These are phyloP conservation scores for Orientallactaga sibirica DNA, from an alignment of 2,797 vertebrate genomes.

Conservation along the genomic window DNA sequence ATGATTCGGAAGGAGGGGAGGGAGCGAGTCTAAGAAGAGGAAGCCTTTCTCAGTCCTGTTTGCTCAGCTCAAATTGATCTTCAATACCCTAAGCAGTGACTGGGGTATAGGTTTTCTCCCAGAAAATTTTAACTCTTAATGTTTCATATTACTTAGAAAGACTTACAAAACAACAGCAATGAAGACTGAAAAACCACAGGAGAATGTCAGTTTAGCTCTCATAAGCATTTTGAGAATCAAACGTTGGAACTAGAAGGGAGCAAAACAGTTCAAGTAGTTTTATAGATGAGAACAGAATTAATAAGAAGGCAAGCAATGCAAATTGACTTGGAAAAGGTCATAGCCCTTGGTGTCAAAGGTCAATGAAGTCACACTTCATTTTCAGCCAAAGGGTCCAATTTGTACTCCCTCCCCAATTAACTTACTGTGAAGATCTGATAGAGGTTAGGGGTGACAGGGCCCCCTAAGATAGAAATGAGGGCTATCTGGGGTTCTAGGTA, in stretches of 20 bases:
- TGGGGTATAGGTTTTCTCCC: not conserved
- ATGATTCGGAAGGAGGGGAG: not conserved
- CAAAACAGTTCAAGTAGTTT: not conserved
- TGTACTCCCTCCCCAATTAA: conserved; percentile 7
- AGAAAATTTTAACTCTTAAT: conserved; percentile 29
- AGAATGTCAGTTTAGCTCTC: not conserved
- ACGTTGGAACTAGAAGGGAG: not conserved
- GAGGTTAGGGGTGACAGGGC: too few relatives aligned
- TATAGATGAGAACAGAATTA: not conserved
- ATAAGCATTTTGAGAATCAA: conserved; percentile 4
- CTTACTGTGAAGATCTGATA: too few relatives aligned
- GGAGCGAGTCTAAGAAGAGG: not conserved
- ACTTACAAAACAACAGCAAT: not conserved
- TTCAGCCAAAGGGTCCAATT: not conserved
- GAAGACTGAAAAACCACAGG: not conserved
- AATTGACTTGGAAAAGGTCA: conserved; percentile 9
- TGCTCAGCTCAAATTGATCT: not conserved
- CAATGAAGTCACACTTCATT: conserved; percentile 21
- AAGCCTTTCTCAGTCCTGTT: not conserved
- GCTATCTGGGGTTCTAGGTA: too few relatives aligned
- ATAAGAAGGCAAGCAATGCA: not conserved
- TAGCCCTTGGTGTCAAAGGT: not conserved
- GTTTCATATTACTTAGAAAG: conserved; percentile 17
- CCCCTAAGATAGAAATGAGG: too few relatives aligned
- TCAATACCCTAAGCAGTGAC: not conserved